These are phyloP conservation scores for Drosophila tsacasi DNA, from an alignment of 1,140 invertebrate genomes.

Conservation along the genomic window DNA sequence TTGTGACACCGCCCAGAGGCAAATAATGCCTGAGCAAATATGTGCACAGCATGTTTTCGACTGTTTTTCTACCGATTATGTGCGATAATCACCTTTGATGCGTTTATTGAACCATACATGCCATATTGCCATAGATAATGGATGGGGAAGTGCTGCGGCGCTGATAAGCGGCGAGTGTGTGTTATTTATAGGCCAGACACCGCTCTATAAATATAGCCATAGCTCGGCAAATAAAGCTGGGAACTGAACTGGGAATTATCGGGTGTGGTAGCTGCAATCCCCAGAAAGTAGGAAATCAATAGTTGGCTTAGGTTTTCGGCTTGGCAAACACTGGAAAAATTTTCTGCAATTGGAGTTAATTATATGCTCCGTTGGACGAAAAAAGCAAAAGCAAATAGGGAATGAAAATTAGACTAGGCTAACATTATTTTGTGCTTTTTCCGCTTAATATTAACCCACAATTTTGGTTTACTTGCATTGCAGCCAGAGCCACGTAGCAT, in stretches of 20 bases:
- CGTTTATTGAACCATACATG: constrained; percentile 63
- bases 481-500: constrained; percentile 64
- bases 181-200: constrained; percentile 25
- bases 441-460: constrained; percentile 38
- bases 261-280: constrained; percentile 9
- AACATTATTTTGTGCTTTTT: constrained; percentile 26
- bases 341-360: constrained; percentile 65
- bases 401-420: constrained; percentile 42
- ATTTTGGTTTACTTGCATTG: constrained; percentile 30
- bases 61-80: constrained; percentile 23
- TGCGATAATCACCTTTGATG: constrained; percentile 52
- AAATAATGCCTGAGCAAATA: constrained; percentile 42
- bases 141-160: constrained; percentile 27
- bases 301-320: constrained; percentile 3
- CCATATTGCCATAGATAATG: background rate
- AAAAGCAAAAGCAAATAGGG: constrained; percentile 37
- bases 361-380: constrained; percentile 72
- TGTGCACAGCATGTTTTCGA: constrained; percentile 24
- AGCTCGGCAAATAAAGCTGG: constrained; percentile 6
- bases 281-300: constrained; percentile 50
- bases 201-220: constrained; percentile 38
- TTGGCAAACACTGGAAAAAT: constrained; percentile 24
- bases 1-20: constrained; percentile 33
- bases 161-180: constrained; percentile 24
- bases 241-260: constrained; percentile 8